Base-by-base conservation (phyloP, 2,113 vertebrate species). In the Ophiodon elongatus region DNA sequence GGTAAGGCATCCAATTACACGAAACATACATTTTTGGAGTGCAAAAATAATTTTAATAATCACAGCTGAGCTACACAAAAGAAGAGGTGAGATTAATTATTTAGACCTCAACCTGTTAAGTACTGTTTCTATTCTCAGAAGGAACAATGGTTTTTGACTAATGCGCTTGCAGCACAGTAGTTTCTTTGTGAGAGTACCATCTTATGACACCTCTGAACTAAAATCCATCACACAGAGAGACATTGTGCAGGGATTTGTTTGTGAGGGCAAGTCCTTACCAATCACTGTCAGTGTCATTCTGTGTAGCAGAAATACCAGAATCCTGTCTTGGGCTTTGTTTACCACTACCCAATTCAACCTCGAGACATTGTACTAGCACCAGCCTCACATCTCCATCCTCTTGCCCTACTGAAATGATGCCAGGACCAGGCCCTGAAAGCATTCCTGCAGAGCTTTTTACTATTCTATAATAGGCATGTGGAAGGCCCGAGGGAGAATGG, bases 281-380 rank as follows among this genome's bases (percentile, higher is more conserved):
- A 56, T 76, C 35, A 47, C 13, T 43, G 27, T 31, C 67, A 59
- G 69, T 69, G 66, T 25, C 62, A 39, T 41, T 63, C 59, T 75
- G 65, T 9, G 8, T 39, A 70, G 41, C 67, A 69, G 13, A 43
- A 59, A 31, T 81, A 60, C 64, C 54, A 73, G n/a, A 25, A 73
- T 84, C 64, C 69, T 66, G 45, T 69, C 73, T 65, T 11, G n/a
- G 21, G 76, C 43, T 79, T 60, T 23, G 87, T 80, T 91, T 81
- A 78, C 67, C 10, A 1, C 35, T 33, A 80, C 74, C 76, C 79
- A 43, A 73, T 60, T 82, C 76, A 68, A 47, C 67, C 79, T 79
- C 19, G 17, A 83, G 33, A 78, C 67, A 45, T 13, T 66, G 66
- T 43, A 59, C 45, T 47, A 60, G 52, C 79, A 82, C 11, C 21